These are phyloP conservation scores for Papilio helenus DNA, from an alignment of 1,140 invertebrate genomes.

Conservation along the genomic window DNA sequence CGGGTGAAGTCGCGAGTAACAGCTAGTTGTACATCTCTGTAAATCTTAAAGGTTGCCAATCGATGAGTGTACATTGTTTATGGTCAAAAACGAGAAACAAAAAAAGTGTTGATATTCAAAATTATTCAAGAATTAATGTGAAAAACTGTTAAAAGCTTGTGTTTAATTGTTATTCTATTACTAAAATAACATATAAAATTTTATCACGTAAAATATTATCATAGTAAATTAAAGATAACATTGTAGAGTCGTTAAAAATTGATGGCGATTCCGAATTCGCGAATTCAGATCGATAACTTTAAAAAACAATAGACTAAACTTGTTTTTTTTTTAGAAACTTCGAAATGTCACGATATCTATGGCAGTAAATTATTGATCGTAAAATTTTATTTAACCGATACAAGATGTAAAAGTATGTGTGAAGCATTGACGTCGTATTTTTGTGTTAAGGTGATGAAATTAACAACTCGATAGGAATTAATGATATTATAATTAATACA, in stretches of 20 bases:
- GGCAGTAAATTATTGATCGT: conserved; percentile 2
- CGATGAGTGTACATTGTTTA: too few species aligned
- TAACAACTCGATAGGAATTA: not conserved
- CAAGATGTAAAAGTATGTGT: not conserved
- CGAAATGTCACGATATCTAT: conserved; percentile 6
- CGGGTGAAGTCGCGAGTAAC: too few species aligned
- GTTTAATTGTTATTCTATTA: conserved; percentile 21
- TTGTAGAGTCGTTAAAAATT: conserved; percentile 2
- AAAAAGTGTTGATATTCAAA: not conserved
- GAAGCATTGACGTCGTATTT: not conserved
- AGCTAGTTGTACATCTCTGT: too few species aligned
- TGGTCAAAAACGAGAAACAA: not conserved
- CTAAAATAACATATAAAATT: conserved; percentile 7
- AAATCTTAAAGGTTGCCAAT: too few species aligned
- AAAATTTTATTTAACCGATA: conserved; percentile 24
- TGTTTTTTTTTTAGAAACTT: conserved; percentile 4
- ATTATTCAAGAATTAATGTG: conserved; percentile 14
- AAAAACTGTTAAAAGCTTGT: not conserved
- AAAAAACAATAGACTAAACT: conserved; percentile 25
- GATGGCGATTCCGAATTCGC: not conserved
- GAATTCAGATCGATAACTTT: not conserved
- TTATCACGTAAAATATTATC: conserved; percentile 8
- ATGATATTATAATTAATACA: too few species aligned
- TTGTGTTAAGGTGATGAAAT: conserved; percentile 3
- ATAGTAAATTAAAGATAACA: not conserved